These are phyloP conservation scores for Xanthia togata DNA, from an alignment of 2,888 invertebrate genomes.

Conservation along the genomic window DNA sequence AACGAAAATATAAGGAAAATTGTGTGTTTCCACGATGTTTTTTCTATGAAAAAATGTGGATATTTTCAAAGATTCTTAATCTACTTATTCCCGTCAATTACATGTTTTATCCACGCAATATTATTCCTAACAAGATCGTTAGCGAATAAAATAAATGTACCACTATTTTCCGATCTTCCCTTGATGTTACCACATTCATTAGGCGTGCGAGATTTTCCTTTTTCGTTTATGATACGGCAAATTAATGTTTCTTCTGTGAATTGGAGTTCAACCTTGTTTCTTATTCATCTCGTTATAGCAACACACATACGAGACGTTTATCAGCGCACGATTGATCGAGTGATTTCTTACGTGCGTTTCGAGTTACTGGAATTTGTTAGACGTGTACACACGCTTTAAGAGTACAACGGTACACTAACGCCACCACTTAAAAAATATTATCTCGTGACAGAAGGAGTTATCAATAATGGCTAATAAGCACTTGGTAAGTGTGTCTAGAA, in stretches of 20 bases:
- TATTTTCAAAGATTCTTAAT: conserved; percentile 20
- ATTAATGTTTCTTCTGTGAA: conserved; percentile 46
- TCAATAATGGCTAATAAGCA: too few relatives aligned
- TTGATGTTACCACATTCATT: conserved; percentile 46
- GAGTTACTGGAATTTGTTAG: conserved; percentile 14
- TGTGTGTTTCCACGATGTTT: background rate
- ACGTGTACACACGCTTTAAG: background rate
- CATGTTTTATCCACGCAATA: conserved; percentile 27
- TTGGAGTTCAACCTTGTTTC: conserved; percentile 14
- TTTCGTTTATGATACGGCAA: conserved; percentile 35
- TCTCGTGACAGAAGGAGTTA: too few relatives aligned
- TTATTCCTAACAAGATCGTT: conserved; percentile 23
- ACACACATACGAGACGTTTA: conserved; percentile 3
- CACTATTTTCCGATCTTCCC: conserved; percentile 28
- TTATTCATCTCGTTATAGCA: conserved; percentile 23
- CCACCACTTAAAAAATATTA: too few relatives aligned
- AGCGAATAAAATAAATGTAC: conserved; percentile 41
- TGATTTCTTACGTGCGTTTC: conserved; percentile 14
- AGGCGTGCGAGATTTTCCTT: conserved; percentile 44
- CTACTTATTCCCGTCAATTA: conserved; percentile 19
- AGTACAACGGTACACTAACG: too few relatives aligned
- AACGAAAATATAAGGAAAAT: conserved; percentile 8
- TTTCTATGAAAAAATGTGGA: background rate
- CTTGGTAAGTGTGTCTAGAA: too few relatives aligned
- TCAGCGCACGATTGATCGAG: conserved; percentile 14